Evolutionary conservation across 2,113 vertebrate species (phyloP), one percentile per base, ranked within the genome.

Genomic region (Elanoides forficatus): DNA sequence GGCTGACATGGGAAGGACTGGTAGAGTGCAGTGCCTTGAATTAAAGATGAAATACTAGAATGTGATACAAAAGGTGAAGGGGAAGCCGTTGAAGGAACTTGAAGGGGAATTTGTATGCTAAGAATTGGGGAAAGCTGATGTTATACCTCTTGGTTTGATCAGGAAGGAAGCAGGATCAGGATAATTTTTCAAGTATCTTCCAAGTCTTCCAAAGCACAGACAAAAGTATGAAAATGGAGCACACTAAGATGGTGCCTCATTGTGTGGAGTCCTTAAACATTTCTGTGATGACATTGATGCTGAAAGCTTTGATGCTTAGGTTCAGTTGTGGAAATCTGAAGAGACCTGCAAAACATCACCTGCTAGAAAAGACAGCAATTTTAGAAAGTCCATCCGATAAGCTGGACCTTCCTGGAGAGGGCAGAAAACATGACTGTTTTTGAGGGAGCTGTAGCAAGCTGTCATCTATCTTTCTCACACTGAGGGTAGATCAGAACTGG

Each of bases 1-100:
- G 53, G 74, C 65, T 93, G 67, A 67, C 74, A 38, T 50, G 47
- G 92, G 92, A 90, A 78, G 79, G 63, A 67, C 71, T 88, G 79
- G 63, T 86, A 45, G 63, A 93, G 55, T 88, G 74, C 43, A 65
- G n/a, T 59, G 55, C 88, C 88, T 93, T 96, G 90, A 95, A 93
- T 80, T 65, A 32, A 90, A 86, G 88, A 90, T 93, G 72, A 94
- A 96, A 93, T 87, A 81, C 76, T 55, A n/a, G 42, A 81, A 66
- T 71, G 63, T 0, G 36, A 88, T 85, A 88, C 76, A 92, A 86
- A 95, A 93, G 82, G 75, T 93, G 72, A 93, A 92, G 80, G 29
- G 55, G 43, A 97, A 95, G 25, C 29, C 36, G 73, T 20, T 97
- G 88, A 94, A 88, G 88, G 55, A 88, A 88, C n/a, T 84, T 86